Conservation (phyloP, 2,888 invertebrate species). For the Orchesellides sinensis region DNA sequence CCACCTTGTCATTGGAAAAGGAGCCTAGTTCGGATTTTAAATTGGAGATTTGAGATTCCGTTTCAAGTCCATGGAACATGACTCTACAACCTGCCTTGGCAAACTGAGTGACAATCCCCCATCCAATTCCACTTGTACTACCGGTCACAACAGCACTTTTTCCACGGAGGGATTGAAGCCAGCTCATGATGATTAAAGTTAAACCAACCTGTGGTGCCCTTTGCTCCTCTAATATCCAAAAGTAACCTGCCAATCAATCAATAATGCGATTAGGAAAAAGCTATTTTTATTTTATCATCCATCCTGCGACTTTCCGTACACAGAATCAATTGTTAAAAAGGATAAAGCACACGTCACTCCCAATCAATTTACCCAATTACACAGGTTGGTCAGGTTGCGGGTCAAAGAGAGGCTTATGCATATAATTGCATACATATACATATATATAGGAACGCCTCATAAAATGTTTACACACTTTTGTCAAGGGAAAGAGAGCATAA, state of each 20-base stretch:
- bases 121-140: conserved; percentile 76
- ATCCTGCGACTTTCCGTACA: background rate
- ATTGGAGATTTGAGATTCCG: conserved; percentile 33
- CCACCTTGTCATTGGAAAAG: conserved; percentile 24
- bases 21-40: conserved; percentile 32
- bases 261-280: background rate
- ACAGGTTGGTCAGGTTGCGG: no score
- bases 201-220: background rate
- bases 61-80: conserved; percentile 63
- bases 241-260: background rate
- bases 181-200: conserved; percentile 14
- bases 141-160: conserved; percentile 75
- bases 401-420: no score
- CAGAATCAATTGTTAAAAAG: background rate
- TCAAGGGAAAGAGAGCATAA: conserved; percentile 1
- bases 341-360: background rate
- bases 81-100: conserved; percentile 57
- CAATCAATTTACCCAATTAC: no score
- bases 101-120: conserved; percentile 65
- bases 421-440: background rate
- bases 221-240: background rate
- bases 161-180: conserved; percentile 57
- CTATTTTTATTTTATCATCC: background rate
- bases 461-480: background rate
- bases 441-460: background rate